Conservation (phyloP, 1,140 invertebrate species). For the Drosophila subpulchrella region DNA sequence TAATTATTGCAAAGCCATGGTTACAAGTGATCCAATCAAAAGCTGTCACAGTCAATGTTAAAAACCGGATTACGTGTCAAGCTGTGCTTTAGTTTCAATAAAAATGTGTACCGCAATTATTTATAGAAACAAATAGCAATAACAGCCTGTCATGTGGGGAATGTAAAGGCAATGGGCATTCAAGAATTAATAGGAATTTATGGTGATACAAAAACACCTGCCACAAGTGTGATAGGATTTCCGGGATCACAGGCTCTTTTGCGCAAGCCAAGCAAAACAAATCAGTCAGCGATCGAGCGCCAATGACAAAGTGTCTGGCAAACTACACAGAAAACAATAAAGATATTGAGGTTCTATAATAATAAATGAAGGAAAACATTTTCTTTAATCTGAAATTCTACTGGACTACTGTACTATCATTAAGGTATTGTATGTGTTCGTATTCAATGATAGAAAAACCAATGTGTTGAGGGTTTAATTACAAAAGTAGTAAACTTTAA, state of each 20-base stretch:
- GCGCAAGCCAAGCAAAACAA: slow-evolving; percentile 41
- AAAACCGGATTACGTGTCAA: slow-evolving; percentile 68
- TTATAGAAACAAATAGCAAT: slow-evolving; percentile 21
- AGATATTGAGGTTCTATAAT: neutral
- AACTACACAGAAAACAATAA: slow-evolving; percentile 11
- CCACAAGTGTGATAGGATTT: slow-evolving; percentile 57
- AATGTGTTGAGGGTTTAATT: no score
- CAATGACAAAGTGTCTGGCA: slow-evolving; percentile 47
- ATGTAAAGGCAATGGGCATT: slow-evolving; percentile 17
- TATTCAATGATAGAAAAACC: no score
- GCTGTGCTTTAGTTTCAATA: slow-evolving; percentile 47
- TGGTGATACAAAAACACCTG: slow-evolving; percentile 49
- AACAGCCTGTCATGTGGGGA: slow-evolving; percentile 30
- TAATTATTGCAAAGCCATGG: slow-evolving; percentile 33
- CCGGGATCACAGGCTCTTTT: slow-evolving; percentile 62
- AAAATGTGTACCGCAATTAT: slow-evolving; percentile 41
- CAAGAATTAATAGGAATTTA: slow-evolving; percentile 36
- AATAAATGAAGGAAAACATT: no score
- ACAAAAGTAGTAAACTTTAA: no score
- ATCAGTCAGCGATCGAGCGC: slow-evolving; percentile 60
- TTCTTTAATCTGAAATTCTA: no score
- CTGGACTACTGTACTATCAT: no score
- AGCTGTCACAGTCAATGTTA: slow-evolving; percentile 35
- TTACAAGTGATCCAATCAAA: slow-evolving; percentile 47
- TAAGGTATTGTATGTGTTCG: no score